Percentiles rank a stretch among this genome's conserved stretches.
Evolutionary conservation across 2,113 vertebrate genomes (phyloP).

Genomic region (Origma solitaria): DNA sequence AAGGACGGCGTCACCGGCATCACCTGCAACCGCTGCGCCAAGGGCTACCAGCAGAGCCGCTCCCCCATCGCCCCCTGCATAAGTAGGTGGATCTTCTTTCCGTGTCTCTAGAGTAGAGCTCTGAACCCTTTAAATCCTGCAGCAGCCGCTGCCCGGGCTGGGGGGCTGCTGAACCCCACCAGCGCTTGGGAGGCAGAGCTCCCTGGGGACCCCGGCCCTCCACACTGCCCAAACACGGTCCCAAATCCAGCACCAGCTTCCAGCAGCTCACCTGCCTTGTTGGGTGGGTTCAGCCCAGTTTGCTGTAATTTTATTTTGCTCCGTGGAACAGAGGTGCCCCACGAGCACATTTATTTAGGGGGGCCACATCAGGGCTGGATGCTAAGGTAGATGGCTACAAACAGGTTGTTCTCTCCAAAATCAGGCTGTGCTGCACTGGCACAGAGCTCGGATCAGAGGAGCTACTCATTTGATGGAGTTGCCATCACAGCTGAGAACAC

Average conservation of each 20-base stretch:
- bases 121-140: not conserved
- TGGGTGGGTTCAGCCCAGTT: not conserved
- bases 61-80: conserved; percentile 98
- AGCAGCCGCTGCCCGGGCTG: not conserved
- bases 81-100: conserved; percentile 80
- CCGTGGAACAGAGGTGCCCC: not conserved
- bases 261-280: not conserved
- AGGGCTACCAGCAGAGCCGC: conserved; percentile 99
- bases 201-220: not conserved
- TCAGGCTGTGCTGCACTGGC: not conserved
- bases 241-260: not conserved
- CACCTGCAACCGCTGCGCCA: conserved; percentile 98
- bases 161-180: not conserved
- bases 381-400: not conserved
- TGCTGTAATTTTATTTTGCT: not conserved
- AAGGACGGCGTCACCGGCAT: conserved; percentile 98
- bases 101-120: not conserved
- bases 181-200: fast-evolving
- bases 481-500: not conserved
- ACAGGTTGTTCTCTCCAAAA: not conserved
- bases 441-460: not conserved
- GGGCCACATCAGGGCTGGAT: not conserved
- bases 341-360: not conserved
- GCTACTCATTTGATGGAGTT: not conserved
- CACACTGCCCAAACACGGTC: fast-evolving